phyloP scores from a whole-genome alignment of 2,113 vertebrate genomes.

The Amphiprion ocellaris region DNA sequence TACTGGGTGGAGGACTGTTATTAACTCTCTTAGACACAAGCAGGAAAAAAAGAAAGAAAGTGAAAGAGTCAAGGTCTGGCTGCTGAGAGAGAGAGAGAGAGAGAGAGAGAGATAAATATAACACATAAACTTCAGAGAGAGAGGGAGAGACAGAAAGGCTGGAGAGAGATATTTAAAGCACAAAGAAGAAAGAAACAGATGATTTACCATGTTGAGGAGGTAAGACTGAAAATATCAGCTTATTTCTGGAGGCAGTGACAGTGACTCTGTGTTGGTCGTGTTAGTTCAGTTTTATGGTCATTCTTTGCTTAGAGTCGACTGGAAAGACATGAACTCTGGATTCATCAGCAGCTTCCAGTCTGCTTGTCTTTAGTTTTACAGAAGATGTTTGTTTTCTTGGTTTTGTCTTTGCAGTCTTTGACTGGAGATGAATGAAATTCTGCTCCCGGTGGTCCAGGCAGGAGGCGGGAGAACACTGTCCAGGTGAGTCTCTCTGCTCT shows the following conservation, averaged over 20 bases:
- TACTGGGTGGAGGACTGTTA: slow-evolving; percentile 81
- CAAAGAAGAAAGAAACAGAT: slow-evolving; percentile 46
- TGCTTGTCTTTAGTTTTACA: background rate
- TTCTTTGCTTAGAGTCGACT: slow-evolving; percentile 10
- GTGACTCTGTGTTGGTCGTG: background rate
- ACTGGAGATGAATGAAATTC: slow-evolving; percentile 75
- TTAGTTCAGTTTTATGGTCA: background rate
- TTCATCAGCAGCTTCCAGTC: background rate
- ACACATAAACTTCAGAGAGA: slow-evolving; percentile 53
- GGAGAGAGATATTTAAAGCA: slow-evolving; percentile 61
- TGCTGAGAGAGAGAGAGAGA: slow-evolving; percentile 44
- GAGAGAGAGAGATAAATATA: slow-evolving; percentile 70
- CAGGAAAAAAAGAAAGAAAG: slow-evolving; percentile 58
- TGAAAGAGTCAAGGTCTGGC: slow-evolving; percentile 48
- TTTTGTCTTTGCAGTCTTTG: slow-evolving; percentile 44
- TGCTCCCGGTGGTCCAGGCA: slow-evolving; percentile 65
- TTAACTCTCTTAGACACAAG: slow-evolving; percentile 70
- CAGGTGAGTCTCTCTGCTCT: slow-evolving; percentile 68
- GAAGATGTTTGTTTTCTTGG: background rate
- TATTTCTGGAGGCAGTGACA: background rate
- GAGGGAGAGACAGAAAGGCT: slow-evolving; percentile 24
- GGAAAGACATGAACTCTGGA: background rate
- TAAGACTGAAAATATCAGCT: slow-evolving; percentile 50
- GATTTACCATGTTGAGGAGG: slow-evolving; percentile 53
- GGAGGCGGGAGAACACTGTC: slow-evolving; percentile 78